Evolutionary conservation across 2,797 vertebrate genomes (phyloP).

Genomic region (Tympanoctomys barrerae): DNA sequence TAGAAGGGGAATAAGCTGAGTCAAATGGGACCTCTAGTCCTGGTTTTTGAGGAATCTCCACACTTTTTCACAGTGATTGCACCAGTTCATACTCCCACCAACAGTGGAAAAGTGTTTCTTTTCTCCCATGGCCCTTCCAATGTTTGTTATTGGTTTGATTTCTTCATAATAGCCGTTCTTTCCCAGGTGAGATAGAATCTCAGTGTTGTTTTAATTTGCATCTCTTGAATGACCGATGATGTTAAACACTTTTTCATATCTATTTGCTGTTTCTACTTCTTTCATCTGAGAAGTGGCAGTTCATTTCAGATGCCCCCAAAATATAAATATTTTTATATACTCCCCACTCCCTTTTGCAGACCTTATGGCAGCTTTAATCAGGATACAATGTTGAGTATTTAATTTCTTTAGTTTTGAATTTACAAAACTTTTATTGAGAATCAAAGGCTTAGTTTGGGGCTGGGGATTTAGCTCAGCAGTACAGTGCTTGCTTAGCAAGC

Average conservation of each 20-base stretch:
- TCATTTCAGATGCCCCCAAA: slow-evolving; percentile 2
- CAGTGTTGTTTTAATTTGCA: neutral
- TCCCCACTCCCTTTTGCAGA: slow-evolving; percentile 36
- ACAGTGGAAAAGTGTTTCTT: neutral
- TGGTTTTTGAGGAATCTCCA: neutral
- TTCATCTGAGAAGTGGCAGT: neutral
- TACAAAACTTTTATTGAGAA: slow-evolving; percentile 47
- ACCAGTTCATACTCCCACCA: neutral
- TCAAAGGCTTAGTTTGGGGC: neutral
- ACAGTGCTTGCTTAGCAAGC: no score
- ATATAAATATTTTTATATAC: slow-evolving; percentile 35
- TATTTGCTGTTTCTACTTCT: neutral
- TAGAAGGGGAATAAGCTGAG: neutral
- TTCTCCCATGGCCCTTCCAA: neutral
- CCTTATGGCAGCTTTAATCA: neutral
- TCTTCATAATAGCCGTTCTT: neutral
- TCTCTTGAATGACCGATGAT: neutral
- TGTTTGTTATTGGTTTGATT: neutral
- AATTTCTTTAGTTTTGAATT: slow-evolving; percentile 61
- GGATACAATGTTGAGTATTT: neutral
- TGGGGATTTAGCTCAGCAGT: no score
- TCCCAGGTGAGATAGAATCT: neutral
- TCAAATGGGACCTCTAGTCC: neutral
- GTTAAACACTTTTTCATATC: neutral
- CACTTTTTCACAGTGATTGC: neutral